phyloP scores from a whole-genome alignment of 2,113 vertebrate genomes.

The Pollimyrus isidori region DNA sequence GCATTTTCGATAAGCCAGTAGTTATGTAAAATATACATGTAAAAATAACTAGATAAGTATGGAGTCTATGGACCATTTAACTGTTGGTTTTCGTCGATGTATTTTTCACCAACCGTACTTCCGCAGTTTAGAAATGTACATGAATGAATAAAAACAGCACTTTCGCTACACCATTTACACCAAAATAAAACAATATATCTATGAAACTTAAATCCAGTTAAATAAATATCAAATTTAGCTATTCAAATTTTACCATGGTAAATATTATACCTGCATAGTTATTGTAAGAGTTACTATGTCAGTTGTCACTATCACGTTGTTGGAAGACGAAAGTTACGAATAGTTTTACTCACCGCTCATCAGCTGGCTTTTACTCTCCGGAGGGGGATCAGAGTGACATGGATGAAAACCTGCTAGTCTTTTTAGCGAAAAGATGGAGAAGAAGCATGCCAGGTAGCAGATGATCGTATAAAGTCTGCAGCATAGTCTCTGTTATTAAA shows the following conservation, averaged over 20 bases:
- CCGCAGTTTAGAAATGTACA: not conserved
- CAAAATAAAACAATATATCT: not conserved
- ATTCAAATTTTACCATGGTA: not conserved
- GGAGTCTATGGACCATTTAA: not conserved
- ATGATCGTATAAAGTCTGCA: not conserved
- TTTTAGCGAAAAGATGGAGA: not conserved
- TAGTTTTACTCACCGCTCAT: not conserved
- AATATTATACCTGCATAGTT: not conserved
- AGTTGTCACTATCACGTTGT: no score
- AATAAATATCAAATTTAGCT: not conserved
- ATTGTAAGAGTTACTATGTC: not conserved
- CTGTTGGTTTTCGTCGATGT: not conserved
- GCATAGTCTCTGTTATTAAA: not conserved
- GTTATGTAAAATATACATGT: not conserved
- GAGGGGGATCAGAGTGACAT: not conserved
- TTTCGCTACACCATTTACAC: not conserved
- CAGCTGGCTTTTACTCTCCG: not conserved
- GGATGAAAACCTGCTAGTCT: not conserved
- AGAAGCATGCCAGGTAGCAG: not conserved
- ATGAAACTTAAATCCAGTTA: not conserved
- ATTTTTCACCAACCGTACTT: not conserved
- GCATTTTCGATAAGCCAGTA: not conserved
- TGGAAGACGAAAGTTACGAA: not conserved
- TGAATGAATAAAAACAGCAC: not conserved
- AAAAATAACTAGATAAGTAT: not conserved